A percentile compares a stretch with the other conserved stretches of the same genome.
phyloP scores from a whole-genome alignment of 2,797 vertebrate species.

The Callimico goeldii region DNA sequence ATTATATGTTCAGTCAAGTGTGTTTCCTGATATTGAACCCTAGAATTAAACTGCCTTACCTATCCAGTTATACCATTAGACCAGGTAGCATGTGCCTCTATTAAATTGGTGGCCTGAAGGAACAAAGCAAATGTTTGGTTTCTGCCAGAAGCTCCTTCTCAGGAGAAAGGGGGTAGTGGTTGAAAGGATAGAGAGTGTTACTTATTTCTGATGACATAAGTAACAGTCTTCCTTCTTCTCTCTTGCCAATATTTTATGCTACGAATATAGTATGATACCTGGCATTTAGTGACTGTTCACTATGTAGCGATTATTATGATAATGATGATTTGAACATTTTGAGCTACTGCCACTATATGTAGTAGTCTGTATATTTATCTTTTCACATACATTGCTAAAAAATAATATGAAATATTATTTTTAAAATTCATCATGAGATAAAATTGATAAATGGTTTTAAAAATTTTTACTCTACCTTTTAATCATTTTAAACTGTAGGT shows the following conservation, averaged over 20 bases:
- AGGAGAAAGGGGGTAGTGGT: not conserved
- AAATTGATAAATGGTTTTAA: not conserved
- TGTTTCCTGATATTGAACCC: not conserved
- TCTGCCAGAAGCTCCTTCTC: not conserved
- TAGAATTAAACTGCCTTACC: conserved; percentile 36
- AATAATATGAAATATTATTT: not conserved
- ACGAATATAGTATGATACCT: not conserved
- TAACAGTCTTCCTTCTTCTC: not conserved
- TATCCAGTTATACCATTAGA: not conserved
- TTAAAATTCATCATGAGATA: not conserved
- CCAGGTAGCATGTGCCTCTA: not conserved
- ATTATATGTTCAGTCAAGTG: not conserved
- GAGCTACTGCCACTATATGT: not conserved
- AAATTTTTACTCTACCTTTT: not conserved
- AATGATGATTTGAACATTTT: not conserved
- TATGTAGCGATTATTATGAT: not conserved
- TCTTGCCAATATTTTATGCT: not conserved
- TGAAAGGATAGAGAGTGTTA: not conserved
- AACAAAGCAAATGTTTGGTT: conserved; percentile 19
- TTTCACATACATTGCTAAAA: not conserved
- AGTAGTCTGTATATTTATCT: not conserved
- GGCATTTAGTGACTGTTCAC: not conserved
- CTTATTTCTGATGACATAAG: too few relatives aligned
- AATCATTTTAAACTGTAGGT: not conserved
- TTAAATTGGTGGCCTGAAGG: not conserved